These are phyloP conservation scores for Myrmecophaga tridactyla DNA, from an alignment of 2,113 vertebrate species.

Conservation along the genomic window DNA sequence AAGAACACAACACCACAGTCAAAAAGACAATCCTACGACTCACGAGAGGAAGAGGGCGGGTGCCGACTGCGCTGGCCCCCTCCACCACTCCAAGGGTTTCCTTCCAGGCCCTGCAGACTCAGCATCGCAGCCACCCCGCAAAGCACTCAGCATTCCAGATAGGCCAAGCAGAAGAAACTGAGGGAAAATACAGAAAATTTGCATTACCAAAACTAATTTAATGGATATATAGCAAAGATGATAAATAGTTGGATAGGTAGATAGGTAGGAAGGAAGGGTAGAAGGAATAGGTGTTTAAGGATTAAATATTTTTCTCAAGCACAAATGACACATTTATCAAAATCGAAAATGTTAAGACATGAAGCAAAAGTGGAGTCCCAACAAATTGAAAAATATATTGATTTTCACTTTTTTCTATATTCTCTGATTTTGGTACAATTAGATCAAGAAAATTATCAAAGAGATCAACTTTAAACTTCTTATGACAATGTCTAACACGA, in stretches of 20 bases:
- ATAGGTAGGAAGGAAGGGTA: too few relatives aligned
- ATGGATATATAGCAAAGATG: neutral
- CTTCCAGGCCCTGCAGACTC: too few relatives aligned
- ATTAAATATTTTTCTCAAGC: neutral
- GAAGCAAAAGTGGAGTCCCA: neutral
- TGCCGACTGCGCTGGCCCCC: too few relatives aligned
- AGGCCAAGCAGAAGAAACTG: neutral
- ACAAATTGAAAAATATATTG: too few relatives aligned
- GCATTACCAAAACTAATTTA: neutral
- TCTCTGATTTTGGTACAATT: neutral
- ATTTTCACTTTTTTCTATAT: neutral
- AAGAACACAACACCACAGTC: too few relatives aligned
- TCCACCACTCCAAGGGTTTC: too few relatives aligned
- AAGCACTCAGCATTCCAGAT: too few relatives aligned
- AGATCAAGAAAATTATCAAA: conserved; percentile 19
- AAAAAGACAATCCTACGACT: too few relatives aligned
- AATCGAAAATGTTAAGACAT: neutral
- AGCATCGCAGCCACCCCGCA: too few relatives aligned
- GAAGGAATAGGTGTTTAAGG: neutral
- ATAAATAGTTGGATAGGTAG: neutral
- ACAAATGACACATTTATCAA: neutral
- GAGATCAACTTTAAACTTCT: neutral
- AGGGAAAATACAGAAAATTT: neutral
- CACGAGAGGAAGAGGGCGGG: too few relatives aligned
- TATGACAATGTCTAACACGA: neutral